A percentile compares a stretch with the other conserved stretches of the same genome.
Conservation (phyloP, 2,797 vertebrate genomes). For the Pachyuromys duprasi region DNA sequence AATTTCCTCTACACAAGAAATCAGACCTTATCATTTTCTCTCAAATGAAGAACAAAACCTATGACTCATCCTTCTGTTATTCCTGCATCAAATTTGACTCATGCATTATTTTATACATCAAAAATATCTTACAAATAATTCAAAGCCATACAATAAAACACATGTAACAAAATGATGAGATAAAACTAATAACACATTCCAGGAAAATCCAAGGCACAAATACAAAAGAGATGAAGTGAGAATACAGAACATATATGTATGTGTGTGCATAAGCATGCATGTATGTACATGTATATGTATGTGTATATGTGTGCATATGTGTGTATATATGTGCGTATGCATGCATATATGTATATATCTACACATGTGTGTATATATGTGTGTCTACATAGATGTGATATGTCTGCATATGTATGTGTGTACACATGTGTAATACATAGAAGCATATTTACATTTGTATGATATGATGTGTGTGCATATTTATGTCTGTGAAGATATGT, state of each 20-base stretch:
- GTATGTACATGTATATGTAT: background rate
- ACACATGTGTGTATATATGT: background rate
- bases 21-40: background rate
- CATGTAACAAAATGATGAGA: background rate
- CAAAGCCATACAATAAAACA: conserved; percentile 36
- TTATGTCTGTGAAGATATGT: background rate
- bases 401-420: background rate
- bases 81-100: conserved; percentile 31
- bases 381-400: background rate
- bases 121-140: conserved; percentile 20
- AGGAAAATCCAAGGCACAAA: background rate
- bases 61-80: background rate
- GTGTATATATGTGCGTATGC: background rate
- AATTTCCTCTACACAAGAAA: conserved; percentile 30
- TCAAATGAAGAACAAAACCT: conserved; percentile 19
- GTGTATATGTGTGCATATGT: background rate
- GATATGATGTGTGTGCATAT: background rate
- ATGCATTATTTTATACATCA: background rate
- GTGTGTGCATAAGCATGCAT: no score
- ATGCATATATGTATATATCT: background rate
- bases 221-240: background rate
- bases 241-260: background rate
- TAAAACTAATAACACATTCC: background rate
- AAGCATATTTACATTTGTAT: background rate
- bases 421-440: background rate